These are phyloP conservation scores for Natator depressus DNA, from an alignment of 2,113 vertebrate genomes.

Conservation along the genomic window DNA sequence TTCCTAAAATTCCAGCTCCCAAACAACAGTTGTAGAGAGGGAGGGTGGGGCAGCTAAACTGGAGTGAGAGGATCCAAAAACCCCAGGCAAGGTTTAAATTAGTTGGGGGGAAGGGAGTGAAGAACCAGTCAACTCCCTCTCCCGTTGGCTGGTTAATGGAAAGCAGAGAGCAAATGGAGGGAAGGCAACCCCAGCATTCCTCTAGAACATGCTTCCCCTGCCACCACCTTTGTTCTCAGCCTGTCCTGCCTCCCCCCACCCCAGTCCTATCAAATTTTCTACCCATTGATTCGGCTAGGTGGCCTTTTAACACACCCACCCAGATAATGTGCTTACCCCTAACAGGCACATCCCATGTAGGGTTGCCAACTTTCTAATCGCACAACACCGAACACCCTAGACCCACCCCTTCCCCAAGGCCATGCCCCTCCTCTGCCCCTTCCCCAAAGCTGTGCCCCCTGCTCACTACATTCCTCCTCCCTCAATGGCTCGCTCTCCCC, in stretches of 20 bases:
- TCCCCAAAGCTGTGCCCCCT: too few species aligned
- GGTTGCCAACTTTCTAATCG: too few species aligned
- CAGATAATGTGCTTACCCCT: neutral
- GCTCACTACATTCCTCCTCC: too few species aligned
- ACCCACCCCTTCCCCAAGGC: too few species aligned
- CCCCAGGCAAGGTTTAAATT: neutral
- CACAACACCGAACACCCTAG: too few species aligned
- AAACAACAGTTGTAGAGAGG: neutral
- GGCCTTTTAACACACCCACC: neutral
- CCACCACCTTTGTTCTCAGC: neutral
- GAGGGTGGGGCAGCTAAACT: neutral
- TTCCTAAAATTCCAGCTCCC: neutral
- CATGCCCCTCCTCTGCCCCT: too few species aligned
- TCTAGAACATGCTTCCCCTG: neutral
- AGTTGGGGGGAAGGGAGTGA: neutral
- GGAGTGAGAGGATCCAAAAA: neutral
- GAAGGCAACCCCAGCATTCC: neutral
- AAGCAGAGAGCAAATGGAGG: neutral
- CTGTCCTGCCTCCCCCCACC: neutral
- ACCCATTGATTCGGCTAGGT: neutral
- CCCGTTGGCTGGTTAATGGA: neutral
- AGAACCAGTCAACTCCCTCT: neutral
- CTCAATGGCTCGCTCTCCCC: too few species aligned
- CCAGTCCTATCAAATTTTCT: neutral
- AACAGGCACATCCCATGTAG: neutral